A percentile compares a stretch with the other conserved stretches of the same genome.
phyloP scores from a whole-genome alignment of 2,888 invertebrate species.

The Schrankia costaestrigalis region DNA sequence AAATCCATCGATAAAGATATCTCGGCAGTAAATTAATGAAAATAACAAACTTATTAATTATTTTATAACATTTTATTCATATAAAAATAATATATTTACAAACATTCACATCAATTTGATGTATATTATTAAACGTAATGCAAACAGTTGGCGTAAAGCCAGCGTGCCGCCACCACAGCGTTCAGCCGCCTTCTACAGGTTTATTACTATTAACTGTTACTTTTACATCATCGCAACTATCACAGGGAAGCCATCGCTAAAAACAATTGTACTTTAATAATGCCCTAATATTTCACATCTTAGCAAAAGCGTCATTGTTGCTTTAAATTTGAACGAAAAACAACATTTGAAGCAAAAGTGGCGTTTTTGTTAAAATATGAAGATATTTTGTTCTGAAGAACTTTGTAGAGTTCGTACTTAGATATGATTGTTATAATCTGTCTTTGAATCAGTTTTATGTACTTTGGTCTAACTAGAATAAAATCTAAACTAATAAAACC shows the following conservation, averaged over 20 bases:
- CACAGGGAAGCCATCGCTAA: conserved; percentile 8
- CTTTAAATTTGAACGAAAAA: conserved; percentile 25
- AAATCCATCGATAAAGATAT: too few species aligned
- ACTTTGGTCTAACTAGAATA: conserved; percentile 28
- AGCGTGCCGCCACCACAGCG: conserved; percentile 34
- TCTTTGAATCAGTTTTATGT: background rate
- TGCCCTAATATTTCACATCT: conserved; percentile 1
- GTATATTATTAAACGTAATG: conserved; percentile 57
- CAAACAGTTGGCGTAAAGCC: conserved; percentile 53
- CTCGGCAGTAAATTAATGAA: conserved; percentile 3
- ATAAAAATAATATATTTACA: conserved; percentile 78
- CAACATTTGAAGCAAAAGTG: conserved; percentile 16
- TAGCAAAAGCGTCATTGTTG: conserved; percentile 11
- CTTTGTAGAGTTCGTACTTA: too few species aligned
- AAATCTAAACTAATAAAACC: conserved; percentile 9
- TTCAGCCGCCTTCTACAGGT: conserved; percentile 23
- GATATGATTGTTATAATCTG: too few species aligned
- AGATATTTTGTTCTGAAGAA: too few species aligned
- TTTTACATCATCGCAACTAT: conserved; percentile 10
- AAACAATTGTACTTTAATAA: conserved; percentile 6
- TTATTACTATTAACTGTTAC: conserved; percentile 8
- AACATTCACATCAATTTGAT: conserved; percentile 78
- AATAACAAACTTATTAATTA: conserved; percentile 34
- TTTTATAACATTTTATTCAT: conserved; percentile 63
- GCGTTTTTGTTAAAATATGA: background rate